phyloP scores from a whole-genome alignment of 2,113 vertebrate species.

The Cepphus grylle region DNA sequence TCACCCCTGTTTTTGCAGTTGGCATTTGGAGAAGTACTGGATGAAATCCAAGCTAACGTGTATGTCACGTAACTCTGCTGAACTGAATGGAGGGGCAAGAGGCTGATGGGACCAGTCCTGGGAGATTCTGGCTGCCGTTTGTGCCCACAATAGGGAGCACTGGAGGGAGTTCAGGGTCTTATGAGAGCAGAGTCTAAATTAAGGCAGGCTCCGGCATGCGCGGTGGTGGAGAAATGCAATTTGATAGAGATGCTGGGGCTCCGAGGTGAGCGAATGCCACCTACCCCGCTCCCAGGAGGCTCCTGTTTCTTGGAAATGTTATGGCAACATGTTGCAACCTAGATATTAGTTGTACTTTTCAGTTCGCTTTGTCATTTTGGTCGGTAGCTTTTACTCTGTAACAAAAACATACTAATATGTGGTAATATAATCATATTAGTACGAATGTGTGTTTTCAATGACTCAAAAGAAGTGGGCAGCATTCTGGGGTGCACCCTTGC shows the following conservation, averaged over 20 bases:
- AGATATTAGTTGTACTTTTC: conserved; percentile 18
- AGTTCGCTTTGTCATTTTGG: not conserved
- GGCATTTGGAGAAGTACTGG: not conserved
- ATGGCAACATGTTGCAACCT: conserved; percentile 4
- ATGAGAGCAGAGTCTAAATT: conserved; percentile 7
- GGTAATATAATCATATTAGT: not conserved
- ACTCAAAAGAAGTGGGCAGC: not conserved
- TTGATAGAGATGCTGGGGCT: not conserved
- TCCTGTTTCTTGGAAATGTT: conserved; percentile 32
- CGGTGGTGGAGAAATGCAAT: not conserved
- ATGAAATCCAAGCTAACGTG: not conserved
- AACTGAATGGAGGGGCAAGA: not conserved
- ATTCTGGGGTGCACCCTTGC: not conserved
- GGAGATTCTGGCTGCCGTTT: not conserved
- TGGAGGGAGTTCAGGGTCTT: not conserved
- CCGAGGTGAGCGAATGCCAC: not conserved
- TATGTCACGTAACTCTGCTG: not conserved
- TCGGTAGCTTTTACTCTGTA: not conserved
- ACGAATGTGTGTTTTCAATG: accelerated
- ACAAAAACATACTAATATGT: not conserved
- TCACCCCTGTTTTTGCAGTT: not conserved
- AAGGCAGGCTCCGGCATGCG: not conserved
- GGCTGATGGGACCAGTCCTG: not conserved
- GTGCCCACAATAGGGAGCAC: not conserved
- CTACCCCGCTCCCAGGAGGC: not conserved